phyloP scores from a whole-genome alignment of 1,140 invertebrate genomes.

The Theocolax elegans region DNA sequence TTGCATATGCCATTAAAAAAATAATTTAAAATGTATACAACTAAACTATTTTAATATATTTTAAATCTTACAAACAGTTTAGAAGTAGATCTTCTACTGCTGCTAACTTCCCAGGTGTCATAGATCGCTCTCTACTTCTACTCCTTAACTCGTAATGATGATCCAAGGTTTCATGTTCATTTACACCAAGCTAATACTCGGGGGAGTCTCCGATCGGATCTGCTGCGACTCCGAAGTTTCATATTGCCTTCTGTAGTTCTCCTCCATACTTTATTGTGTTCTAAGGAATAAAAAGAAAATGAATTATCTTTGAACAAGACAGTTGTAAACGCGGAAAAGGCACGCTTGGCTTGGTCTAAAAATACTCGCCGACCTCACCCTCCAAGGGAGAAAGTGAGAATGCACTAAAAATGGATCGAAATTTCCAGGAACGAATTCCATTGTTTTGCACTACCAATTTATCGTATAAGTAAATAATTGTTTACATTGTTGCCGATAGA shows the following conservation, averaged over 20 bases:
- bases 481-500: neutral
- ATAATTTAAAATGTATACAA: too few species aligned
- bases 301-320: neutral
- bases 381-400: constrained; percentile 14
- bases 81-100: constrained; percentile 52
- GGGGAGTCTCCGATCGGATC: constrained; percentile 63
- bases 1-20: too few species aligned
- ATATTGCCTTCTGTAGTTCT: constrained; percentile 56
- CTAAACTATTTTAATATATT: too few species aligned
- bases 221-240: constrained; percentile 60
- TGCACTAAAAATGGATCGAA: constrained; percentile 17
- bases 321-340: neutral
- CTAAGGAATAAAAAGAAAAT: neutral
- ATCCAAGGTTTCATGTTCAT: constrained; percentile 51
- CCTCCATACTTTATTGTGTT: constrained; percentile 53
- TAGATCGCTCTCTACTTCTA: constrained; percentile 58
- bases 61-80: constrained; percentile 51
- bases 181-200: constrained; percentile 45
- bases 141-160: constrained; percentile 59
- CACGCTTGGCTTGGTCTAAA: neutral
- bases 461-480: neutral
- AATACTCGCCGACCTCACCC: constrained; percentile 18
- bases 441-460: too few species aligned
- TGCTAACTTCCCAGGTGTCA: constrained; percentile 58
- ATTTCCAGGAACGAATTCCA: too few species aligned